These are phyloP conservation scores for Clarias laeviceps DNA, from an alignment of 2,797 vertebrate species.

Conservation along the genomic window DNA sequence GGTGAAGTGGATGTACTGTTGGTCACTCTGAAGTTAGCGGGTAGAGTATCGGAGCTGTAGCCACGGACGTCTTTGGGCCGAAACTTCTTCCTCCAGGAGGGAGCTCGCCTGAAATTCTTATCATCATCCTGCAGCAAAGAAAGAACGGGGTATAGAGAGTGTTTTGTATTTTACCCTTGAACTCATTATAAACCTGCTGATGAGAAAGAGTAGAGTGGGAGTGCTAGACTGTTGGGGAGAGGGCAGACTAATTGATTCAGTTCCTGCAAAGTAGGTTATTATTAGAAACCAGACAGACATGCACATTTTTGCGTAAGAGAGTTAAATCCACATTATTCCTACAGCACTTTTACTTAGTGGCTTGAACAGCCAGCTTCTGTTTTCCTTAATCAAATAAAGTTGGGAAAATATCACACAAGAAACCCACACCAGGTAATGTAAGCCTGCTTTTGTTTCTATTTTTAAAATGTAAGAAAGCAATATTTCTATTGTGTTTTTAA, in stretches of 20 bases:
- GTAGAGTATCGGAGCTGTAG: conserved; percentile 88
- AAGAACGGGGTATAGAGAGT: not conserved
- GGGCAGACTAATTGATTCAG: not conserved
- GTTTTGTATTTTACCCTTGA: not conserved
- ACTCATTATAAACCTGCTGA: not conserved
- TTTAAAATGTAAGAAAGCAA: not conserved
- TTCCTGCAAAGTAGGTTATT: not conserved
- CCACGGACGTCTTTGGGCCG: conserved; percentile 94
- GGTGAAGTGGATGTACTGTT: conserved; percentile 84
- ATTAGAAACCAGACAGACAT: not conserved
- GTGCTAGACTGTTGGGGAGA: not conserved
- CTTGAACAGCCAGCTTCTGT: not conserved
- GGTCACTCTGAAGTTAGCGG: conserved; percentile 93
- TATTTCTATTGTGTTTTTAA: not conserved
- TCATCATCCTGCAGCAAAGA: conserved; percentile 84
- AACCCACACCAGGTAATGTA: not conserved
- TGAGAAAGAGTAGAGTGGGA: not conserved
- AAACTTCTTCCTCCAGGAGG: conserved; percentile 98
- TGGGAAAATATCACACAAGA: not conserved
- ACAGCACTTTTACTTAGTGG: not conserved
- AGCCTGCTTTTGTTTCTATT: not conserved
- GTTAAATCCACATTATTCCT: not conserved
- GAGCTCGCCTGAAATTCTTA: conserved; percentile 93
- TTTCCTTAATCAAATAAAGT: not conserved
- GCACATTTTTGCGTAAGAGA: not conserved